Conservation (phyloP, 2,113 vertebrate species). For the Sialia sialis region DNA sequence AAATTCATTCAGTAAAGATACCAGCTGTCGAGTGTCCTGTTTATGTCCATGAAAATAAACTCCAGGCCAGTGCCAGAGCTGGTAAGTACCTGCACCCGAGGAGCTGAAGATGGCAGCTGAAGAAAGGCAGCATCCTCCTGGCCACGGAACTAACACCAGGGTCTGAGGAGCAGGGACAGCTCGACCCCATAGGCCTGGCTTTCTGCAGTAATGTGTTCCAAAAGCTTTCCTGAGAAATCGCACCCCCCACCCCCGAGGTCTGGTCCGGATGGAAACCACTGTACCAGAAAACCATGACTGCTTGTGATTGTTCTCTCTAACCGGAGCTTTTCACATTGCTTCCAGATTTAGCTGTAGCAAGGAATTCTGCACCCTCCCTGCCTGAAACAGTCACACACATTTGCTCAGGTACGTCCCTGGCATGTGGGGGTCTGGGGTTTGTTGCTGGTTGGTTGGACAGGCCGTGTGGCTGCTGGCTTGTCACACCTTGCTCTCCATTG, state of each 20-base stretch:
- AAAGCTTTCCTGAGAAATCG: not conserved
- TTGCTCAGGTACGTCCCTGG: slow-evolving; percentile 11
- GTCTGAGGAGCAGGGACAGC: not conserved
- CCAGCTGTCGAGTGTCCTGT: slow-evolving; percentile 57
- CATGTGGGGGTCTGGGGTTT: not conserved
- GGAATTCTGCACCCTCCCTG: not conserved
- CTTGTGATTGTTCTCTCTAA: not conserved
- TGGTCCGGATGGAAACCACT: not conserved
- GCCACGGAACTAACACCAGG: rapidly evolving
- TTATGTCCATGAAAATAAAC: not conserved
- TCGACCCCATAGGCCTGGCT: not conserved
- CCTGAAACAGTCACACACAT: not conserved
- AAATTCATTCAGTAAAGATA: slow-evolving; percentile 90
- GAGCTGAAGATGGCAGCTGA: not conserved
- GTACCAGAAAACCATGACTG: not conserved
- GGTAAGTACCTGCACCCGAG: not conserved
- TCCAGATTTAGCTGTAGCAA: not conserved
- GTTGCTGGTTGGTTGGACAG: not conserved
- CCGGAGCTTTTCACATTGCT: not conserved
- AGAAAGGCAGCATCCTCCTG: rapidly evolving
- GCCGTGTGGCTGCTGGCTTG: rapidly evolving
- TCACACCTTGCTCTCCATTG: not conserved
- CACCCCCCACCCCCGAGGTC: rapidly evolving
- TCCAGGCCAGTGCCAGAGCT: no score
- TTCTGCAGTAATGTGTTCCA: rapidly evolving